Percentiles rank a stretch among this genome's conserved stretches.
phyloP scores from a whole-genome alignment of 2,113 vertebrate species.

The Irena cyanogastra region DNA sequence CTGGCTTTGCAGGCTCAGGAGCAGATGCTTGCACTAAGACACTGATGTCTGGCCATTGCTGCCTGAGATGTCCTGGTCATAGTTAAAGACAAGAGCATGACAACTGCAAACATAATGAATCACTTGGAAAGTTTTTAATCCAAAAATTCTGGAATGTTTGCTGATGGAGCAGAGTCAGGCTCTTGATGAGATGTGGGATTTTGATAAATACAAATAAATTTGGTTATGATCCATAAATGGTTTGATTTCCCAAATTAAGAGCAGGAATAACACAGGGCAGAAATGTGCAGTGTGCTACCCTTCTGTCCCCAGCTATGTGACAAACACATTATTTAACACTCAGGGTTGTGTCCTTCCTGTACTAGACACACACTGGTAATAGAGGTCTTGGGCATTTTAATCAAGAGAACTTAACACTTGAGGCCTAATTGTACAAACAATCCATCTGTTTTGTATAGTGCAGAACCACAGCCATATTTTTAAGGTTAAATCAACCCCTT shows the following conservation, averaged over 20 bases:
- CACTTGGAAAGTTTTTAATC: neutral
- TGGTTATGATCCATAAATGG: neutral
- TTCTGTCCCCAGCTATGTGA: neutral
- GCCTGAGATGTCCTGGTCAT: neutral
- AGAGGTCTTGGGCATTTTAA: neutral
- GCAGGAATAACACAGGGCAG: neutral
- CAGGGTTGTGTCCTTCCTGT: neutral
- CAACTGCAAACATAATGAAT: neutral
- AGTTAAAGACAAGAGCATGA: neutral
- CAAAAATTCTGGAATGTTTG: neutral
- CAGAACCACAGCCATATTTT: neutral
- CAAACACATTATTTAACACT: neutral
- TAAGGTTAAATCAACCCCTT: neutral
- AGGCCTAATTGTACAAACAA: neutral
- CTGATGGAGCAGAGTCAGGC: neutral
- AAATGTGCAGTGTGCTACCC: neutral
- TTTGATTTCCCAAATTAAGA: neutral
- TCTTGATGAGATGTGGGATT: neutral
- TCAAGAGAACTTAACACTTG: neutral
- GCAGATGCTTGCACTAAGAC: neutral
- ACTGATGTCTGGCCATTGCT: neutral
- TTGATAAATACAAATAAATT: neutral
- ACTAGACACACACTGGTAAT: neutral
- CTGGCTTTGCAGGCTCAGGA: neutral
- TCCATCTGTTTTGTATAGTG: neutral